Conservation (phyloP, 2,888 invertebrate species). For the Hermaeophaga mercurialis region DNA sequence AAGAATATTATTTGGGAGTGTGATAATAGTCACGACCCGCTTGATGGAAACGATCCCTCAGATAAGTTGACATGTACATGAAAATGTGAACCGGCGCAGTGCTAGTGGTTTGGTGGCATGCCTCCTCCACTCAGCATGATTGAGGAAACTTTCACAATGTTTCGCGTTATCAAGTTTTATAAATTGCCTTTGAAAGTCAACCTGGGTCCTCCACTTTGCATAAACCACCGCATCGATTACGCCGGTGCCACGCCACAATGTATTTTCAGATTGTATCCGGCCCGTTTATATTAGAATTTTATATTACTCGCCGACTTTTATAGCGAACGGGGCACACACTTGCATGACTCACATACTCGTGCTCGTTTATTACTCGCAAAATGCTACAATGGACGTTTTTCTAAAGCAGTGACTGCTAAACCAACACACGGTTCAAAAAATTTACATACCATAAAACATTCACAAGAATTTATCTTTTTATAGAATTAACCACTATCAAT, state of each 20-base stretch:
- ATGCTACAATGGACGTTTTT: slow-evolving; percentile 21
- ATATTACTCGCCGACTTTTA: slow-evolving; percentile 56
- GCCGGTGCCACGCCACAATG: slow-evolving; percentile 51
- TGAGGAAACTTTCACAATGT: slow-evolving; percentile 52
- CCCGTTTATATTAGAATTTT: slow-evolving; percentile 58
- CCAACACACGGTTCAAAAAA: slow-evolving; percentile 7
- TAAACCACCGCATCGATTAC: slow-evolving; percentile 57
- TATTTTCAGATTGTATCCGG: slow-evolving; percentile 58
- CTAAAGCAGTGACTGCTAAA: slow-evolving; percentile 11
- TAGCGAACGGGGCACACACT: slow-evolving; percentile 54
- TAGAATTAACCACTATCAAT: too few species aligned
- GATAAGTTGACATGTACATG: slow-evolving; percentile 16
- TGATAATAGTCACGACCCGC: slow-evolving; percentile 15
- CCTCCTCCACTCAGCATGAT: slow-evolving; percentile 40
- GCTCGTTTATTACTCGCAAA: slow-evolving; percentile 44
- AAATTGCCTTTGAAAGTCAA: slow-evolving; percentile 55
- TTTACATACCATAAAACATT: too few species aligned
- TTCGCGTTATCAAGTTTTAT: slow-evolving; percentile 56
- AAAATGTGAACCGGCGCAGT: slow-evolving; percentile 15
- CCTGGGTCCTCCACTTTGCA: slow-evolving; percentile 56
- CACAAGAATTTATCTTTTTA: too few species aligned
- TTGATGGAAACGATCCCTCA: slow-evolving; percentile 15
- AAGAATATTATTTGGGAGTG: slow-evolving; percentile 7
- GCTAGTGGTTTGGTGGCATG: slow-evolving; percentile 13
- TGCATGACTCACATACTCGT: slow-evolving; percentile 50